Evolutionary conservation across 2,797 vertebrate species (phyloP), one percentile per base, ranked within the genome.

Genomic region (Notolepis coatsorum): DNA sequence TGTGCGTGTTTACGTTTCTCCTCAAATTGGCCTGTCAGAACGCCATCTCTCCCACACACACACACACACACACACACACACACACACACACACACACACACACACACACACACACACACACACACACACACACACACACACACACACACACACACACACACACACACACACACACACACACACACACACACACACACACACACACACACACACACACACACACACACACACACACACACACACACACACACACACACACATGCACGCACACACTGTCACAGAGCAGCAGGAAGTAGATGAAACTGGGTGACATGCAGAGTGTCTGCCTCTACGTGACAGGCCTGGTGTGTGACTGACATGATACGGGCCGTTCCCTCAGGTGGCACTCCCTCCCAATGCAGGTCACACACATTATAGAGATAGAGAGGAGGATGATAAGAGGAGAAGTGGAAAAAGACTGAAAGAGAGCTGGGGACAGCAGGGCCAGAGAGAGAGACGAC

Each of bases 351-450:
- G 65, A 65, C 62, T 64, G 71, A 74, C 80, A 79, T 62, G 78
- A 80, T 78, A 80, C 81, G 78, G 62, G 43, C n/a, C n/a, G n/a
- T 53, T 73, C 80, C 68, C 70, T 80, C 69, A 47, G 64, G 61
- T 82, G 75, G 66, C 75, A 51, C 60, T 81, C 63, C 71, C 60
- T 81, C 63, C 71, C 77, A 74, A 77, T 72, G 72, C 41, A 65
- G 49, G 69, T 70, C 71, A 68, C 33, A 63, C 55, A 71, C 42
- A 66, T 73, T 65, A 54, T 56, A 64, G 37, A 53, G 42, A 64
- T 31, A 53, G 42, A 41, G 12, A 52, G 61, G 46, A 55, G 18
- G 43, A 51, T 41, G 46, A 61, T 24, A 52, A 21, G 42, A 52
- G 39, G 61, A 10, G 42, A 8, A 3, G 21, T 37, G 17, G 43